phyloP scores from a whole-genome alignment of 1,140 invertebrate genomes.

The Centruroides sculpturatus region DNA sequence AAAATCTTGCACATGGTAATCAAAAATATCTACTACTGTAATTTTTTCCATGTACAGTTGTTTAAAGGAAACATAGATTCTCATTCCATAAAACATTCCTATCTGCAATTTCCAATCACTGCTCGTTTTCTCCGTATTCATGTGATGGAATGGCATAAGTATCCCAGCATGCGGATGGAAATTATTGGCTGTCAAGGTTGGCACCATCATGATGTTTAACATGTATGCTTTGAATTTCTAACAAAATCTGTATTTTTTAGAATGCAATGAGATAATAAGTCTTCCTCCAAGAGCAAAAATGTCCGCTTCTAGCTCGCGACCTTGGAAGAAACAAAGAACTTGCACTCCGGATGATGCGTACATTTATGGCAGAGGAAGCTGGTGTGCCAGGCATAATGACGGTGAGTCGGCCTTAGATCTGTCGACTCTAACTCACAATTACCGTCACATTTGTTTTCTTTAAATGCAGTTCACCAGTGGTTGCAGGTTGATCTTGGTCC shows the following conservation, averaged over 20 bases:
- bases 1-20: not conserved
- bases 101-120: constrained; percentile 36
- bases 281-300: constrained; percentile 37
- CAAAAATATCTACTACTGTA: too few relatives aligned
- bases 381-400: constrained; percentile 39
- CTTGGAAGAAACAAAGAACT: constrained; percentile 32
- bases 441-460: too few relatives aligned
- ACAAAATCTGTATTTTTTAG: constrained; percentile 23
- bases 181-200: constrained; percentile 41
- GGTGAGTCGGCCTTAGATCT: constrained; percentile 23
- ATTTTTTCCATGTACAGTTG: constrained; percentile 22
- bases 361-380: constrained; percentile 37
- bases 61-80: constrained; percentile 39
- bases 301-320: constrained; percentile 32
- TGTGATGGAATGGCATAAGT: constrained; percentile 35
- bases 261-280: constrained; percentile 39
- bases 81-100: constrained; percentile 33
- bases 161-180: constrained; percentile 40
- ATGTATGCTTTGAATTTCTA: not conserved
- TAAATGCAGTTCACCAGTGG: constrained; percentile 37
- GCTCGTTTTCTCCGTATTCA: constrained; percentile 41
- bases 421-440: too few relatives aligned
- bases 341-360: constrained; percentile 40
- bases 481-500: constrained; percentile 42
- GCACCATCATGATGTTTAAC: too few relatives aligned